These are phyloP conservation scores for Echiichthys vipera DNA, from an alignment of 2,797 vertebrate species.

Conservation along the genomic window DNA sequence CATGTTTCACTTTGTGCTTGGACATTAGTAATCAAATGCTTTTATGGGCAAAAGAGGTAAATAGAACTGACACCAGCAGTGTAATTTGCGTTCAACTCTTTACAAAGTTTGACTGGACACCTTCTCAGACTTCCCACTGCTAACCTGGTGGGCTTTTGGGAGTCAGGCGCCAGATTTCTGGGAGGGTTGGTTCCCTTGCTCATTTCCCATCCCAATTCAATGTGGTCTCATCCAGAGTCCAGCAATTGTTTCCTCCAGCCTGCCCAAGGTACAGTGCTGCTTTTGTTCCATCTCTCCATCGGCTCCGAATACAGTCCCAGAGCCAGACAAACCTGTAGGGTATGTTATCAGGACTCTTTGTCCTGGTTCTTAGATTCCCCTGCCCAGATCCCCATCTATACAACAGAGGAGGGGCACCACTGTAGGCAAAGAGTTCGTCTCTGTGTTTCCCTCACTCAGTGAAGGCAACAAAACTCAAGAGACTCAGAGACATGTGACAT, in stretches of 20 bases:
- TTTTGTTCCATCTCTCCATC: slow-evolving; percentile 89
- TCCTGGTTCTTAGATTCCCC: slow-evolving; percentile 65
- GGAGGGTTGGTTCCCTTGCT: slow-evolving; percentile 84
- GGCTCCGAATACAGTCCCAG: slow-evolving; percentile 83
- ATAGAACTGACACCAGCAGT: background rate
- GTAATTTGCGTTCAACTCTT: background rate
- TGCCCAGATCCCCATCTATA: slow-evolving; percentile 64
- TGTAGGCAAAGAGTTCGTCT: slow-evolving; percentile 13
- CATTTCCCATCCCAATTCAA: slow-evolving; percentile 83
- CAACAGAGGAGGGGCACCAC: slow-evolving; percentile 45
- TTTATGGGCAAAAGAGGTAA: background rate
- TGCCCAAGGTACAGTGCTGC: slow-evolving; percentile 89
- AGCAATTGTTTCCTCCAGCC: slow-evolving; percentile 86
- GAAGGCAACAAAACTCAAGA: slow-evolving; percentile 38
- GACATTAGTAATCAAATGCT: background rate
- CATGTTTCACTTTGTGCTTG: background rate
- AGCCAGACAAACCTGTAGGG: slow-evolving; percentile 82
- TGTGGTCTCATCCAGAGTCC: slow-evolving; percentile 90
- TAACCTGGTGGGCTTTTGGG: slow-evolving; percentile 82
- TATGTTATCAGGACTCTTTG: slow-evolving; percentile 85
- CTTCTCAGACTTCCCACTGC: background rate
- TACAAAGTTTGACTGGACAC: background rate
- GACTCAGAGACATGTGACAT: too few relatives aligned
- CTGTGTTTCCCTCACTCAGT: slow-evolving; percentile 24
- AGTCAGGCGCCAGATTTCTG: slow-evolving; percentile 77